These are phyloP conservation scores for Sebastes flavidus DNA, from an alignment of 2,797 vertebrate genomes.

Conservation along the genomic window DNA sequence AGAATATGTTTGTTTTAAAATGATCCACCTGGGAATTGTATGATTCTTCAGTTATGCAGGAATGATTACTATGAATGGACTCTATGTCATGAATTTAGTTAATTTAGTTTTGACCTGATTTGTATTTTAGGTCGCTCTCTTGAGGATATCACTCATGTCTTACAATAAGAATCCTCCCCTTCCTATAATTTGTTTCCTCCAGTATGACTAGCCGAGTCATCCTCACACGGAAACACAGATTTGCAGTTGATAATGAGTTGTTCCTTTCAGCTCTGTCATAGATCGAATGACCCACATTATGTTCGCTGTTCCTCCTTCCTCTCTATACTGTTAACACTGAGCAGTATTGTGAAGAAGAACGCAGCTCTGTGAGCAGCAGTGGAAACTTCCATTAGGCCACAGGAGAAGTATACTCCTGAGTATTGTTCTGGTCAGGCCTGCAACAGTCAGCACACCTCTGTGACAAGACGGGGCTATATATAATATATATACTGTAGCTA, in stretches of 20 bases:
- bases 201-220: conserved; percentile 23
- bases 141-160: conserved; percentile 17
- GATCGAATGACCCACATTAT: conserved; percentile 64
- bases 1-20: neutral
- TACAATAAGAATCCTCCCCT: conserved; percentile 10
- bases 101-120: conserved; percentile 48
- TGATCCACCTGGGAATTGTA: neutral
- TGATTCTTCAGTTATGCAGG: neutral
- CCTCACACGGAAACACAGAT: conserved; percentile 27
- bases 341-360: conserved; percentile 34
- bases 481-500: conserved; percentile 19
- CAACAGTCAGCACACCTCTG: conserved; percentile 62
- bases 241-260: conserved; percentile 48
- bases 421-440: conserved; percentile 65
- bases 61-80: conserved; percentile 17
- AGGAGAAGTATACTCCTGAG: conserved; percentile 53
- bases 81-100: conserved; percentile 21
- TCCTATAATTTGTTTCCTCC: conserved; percentile 8
- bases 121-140: conserved; percentile 39
- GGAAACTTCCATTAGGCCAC: conserved; percentile 65
- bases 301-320: conserved; percentile 38
- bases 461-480: conserved; percentile 62
- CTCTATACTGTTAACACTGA: conserved; percentile 39
- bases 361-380: conserved; percentile 49
- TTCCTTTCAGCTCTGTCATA: conserved; percentile 52